Percentiles rank a stretch among this genome's conserved stretches.
Conservation (phyloP, 2,888 invertebrate genomes). For the Tetanocera ferruginea region DNA sequence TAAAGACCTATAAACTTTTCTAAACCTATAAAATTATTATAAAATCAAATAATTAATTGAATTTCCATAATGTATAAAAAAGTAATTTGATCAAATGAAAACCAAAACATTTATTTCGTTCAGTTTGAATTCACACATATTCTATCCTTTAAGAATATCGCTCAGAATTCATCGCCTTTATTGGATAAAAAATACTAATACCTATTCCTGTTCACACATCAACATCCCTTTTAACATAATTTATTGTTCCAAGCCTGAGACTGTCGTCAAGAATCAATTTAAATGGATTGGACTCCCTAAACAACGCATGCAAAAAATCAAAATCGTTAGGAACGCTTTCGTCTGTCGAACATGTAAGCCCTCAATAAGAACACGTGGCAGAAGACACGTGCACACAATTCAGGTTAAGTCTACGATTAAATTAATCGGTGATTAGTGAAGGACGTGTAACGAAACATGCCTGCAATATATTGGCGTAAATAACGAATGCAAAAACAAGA, state of each 20-base stretch:
- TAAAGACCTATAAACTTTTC: too few relatives aligned
- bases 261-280: conserved; percentile 62
- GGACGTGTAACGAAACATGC: conserved; percentile 55
- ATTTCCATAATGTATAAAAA: too few relatives aligned
- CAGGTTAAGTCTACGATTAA: conserved; percentile 69
- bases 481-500: conserved; percentile 25
- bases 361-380: conserved; percentile 59
- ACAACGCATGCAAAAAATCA: conserved; percentile 57
- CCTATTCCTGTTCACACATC: conserved; percentile 53
- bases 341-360: conserved; percentile 57
- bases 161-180: too few relatives aligned
- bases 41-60: too few relatives aligned
- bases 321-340: conserved; percentile 57
- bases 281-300: conserved; percentile 57
- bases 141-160: too few relatives aligned
- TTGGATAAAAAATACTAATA: neutral
- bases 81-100: too few relatives aligned
- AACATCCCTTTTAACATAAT: conserved; percentile 54
- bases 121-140: too few relatives aligned
- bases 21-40: too few relatives aligned
- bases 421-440: conserved; percentile 70
- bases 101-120: too few relatives aligned
- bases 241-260: conserved; percentile 57
- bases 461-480: conserved; percentile 38
- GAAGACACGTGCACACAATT: conserved; percentile 66